Base-by-base conservation (phyloP, 2,888 invertebrate genomes). In the Drosophila kanekoi region DNA sequence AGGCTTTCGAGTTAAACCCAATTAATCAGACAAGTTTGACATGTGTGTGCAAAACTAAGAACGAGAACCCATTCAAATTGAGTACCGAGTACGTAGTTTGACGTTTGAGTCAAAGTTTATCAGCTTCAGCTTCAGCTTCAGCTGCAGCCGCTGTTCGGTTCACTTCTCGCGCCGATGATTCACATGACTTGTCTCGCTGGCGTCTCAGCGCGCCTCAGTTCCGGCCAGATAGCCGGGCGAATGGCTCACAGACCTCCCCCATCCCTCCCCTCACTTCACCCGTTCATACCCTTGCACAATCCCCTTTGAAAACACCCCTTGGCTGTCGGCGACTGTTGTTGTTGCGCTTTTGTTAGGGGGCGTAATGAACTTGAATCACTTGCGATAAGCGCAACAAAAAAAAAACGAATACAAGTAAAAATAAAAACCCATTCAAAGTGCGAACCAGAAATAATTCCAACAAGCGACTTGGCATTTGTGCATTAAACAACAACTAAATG, bases 301-400 rank as follows among this genome's bases (percentile, higher is more conserved):
- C 10, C 35, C 35, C 35, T 4, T 35, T 35, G 13, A 35, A 10
- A 41, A 0, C 18, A 18, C 40, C 13, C n/a, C 11, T 20, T 35
- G 20, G 5, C 23, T 14, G 6, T 40, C 8, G 40, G 40, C 8
- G 38, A 28, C 14, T 52, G 28, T 28, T 32, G 14, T 14, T 45
- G 14, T 14, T 56, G 47, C 47, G 43, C 32, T 48, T 13, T 56
- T 38, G 11, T 8, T 47, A 16, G 44, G 64, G 64, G 60, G 70
- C 71, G 61, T 74, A 60, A 51, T 54, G 62, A 71, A 71, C 61
- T 61, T 76, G 57, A 71, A 62, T 71, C 66, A 59, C 28, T 52
- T 14, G 62, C 62, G 66, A 71, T 77, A 77, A 76, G 74, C 66
- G 33, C 49, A 52, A 35, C 1, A 28, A 56, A 33, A 11, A 32